Evolutionary conservation across 2,113 vertebrate species (phyloP).

Genomic region (Gallinago jamesoni): DNA sequence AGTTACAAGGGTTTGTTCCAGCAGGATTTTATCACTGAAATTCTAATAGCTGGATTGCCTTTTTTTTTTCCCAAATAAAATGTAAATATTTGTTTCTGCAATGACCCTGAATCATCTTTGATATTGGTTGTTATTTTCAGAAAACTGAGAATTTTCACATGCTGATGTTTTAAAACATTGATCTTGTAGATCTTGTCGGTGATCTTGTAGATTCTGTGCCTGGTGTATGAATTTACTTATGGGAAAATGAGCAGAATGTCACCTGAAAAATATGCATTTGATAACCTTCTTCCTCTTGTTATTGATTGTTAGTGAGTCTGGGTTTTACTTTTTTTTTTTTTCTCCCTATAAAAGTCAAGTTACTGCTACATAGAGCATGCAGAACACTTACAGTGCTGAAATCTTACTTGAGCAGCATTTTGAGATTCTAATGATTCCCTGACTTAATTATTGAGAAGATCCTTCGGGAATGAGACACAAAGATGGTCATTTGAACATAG

Average conservation of each 20-base stretch:
- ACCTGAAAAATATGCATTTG: neutral
- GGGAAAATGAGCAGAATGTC: neutral
- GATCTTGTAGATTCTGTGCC: neutral
- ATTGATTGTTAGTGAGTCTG: neutral
- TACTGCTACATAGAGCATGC: neutral
- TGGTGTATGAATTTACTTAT: neutral
- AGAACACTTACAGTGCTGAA: neutral
- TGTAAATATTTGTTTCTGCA: neutral
- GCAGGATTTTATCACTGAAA: neutral
- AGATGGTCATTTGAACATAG: conserved; percentile 13
- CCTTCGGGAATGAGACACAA: conserved; percentile 28
- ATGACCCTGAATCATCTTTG: neutral
- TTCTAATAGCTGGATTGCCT: neutral
- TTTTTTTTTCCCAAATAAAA: neutral
- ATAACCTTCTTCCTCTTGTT: neutral
- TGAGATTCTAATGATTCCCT: conserved; percentile 33
- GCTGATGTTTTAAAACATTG: neutral
- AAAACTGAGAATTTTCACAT: neutral
- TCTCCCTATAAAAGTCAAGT: neutral
- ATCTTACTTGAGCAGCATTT: neutral
- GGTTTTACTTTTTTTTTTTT: neutral
- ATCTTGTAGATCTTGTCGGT: too few species aligned
- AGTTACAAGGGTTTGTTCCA: neutral
- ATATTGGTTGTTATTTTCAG: neutral
- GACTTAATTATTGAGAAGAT: conserved; percentile 41